These are phyloP conservation scores for Caenorhabditis panamensis DNA, from an alignment of 2,888 invertebrate genomes.

Conservation along the genomic window DNA sequence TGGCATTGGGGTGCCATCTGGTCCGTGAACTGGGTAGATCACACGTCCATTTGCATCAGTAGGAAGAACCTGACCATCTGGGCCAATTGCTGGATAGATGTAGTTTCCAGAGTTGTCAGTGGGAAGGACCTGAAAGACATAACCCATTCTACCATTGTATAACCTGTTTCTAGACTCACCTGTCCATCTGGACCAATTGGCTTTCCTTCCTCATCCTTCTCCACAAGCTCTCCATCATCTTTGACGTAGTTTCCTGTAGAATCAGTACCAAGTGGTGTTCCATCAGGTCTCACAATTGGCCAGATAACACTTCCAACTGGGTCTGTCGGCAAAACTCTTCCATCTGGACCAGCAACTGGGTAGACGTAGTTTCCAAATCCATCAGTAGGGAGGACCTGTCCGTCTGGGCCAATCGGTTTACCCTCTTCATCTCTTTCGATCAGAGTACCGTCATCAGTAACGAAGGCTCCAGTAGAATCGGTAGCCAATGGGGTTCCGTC, in stretches of 20 bases:
- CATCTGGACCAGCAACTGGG: slow-evolving; percentile 53
- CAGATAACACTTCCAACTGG: slow-evolving; percentile 66
- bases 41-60: slow-evolving; percentile 8
- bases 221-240: slow-evolving; percentile 51
- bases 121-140: background rate
- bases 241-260: slow-evolving; percentile 57
- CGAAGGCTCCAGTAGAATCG: slow-evolving; percentile 54
- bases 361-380: slow-evolving; percentile 45
- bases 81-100: slow-evolving; percentile 16
- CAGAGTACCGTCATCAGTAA: slow-evolving; percentile 38
- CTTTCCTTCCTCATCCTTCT: slow-evolving; percentile 63
- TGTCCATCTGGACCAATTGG: slow-evolving; percentile 41
- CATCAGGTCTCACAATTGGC: slow-evolving; percentile 60
- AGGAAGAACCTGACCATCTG: slow-evolving; percentile 23
- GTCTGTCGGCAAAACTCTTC: slow-evolving; percentile 64
- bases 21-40: slow-evolving; percentile 30
- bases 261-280: slow-evolving; percentile 72
- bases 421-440: slow-evolving; percentile 60
- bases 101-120: slow-evolving; percentile 22
- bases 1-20: slow-evolving; percentile 37
- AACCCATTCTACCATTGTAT: background rate
- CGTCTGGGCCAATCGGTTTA: slow-evolving; percentile 62
- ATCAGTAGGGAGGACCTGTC: slow-evolving; percentile 59
- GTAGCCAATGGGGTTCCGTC: slow-evolving; percentile 65
- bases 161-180: slow-evolving; percentile 47